Evolutionary conservation across 2,888 invertebrate genomes (phyloP), one percentile per base, ranked within the genome.

Genomic region (Drosophila melanosoma): DNA sequence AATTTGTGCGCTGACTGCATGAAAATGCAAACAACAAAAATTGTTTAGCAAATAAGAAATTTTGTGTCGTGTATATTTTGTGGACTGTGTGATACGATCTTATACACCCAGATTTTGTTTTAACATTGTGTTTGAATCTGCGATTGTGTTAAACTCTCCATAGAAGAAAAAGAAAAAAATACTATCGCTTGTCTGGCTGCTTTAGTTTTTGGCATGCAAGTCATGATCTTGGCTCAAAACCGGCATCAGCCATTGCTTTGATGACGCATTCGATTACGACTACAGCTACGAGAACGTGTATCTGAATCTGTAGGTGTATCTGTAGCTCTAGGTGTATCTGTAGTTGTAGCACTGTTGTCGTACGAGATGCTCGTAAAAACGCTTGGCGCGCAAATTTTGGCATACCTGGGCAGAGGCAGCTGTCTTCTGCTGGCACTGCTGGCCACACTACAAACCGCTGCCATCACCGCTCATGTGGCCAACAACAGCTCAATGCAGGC

Each of bases 141-240:
- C 6, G 15, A 58, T 29, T 48, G 26, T 35, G 10, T 38, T 53
- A 10, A 56, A 51, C 53, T 68, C 52, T 58, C 52, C 33, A 52
- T 40, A 32, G 38, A 36, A 38, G 1, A 38, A 23, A 33, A 23
- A 70, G 35, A 64, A 3, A 38, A 38, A 69, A 63, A 64, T 73
- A 74, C 57, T 63, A 45, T 74, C 59, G 23, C 60, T 58, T 48
- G 38, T 65, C 32, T 59, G n/a, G 26, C 56, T 66, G 67, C 40
- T 68, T 65, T 58, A 53, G 49, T 73, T 71, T 79, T 67, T 67
- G 72, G 69, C 67, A 79, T 81, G 74, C 79, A 71, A 73, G 84
- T 81, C 75, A 84, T 84, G 85, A 85, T 84, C 87, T 82, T 80
- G 80, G 69, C 85, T 87, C 69, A 56, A 76, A 85, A 81, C 84